Evolutionary conservation across 2,113 vertebrate genomes (phyloP).

Genomic region (Atherinomorus stipes): DNA sequence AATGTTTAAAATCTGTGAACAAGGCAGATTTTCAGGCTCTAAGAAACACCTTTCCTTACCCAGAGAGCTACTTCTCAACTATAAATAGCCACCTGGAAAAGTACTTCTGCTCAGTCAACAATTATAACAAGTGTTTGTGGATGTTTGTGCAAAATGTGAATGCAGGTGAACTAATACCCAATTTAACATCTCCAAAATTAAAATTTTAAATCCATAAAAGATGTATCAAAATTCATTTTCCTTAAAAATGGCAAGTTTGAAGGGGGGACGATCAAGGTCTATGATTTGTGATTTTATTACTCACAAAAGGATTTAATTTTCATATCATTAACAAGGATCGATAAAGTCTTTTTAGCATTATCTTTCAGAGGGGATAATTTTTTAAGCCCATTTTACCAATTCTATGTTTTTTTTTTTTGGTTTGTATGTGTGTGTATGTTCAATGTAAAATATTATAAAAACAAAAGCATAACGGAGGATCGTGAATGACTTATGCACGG

Average conservation of each 20-base stretch:
- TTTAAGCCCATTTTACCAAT: constrained; percentile 15
- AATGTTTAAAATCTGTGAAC: constrained; percentile 55
- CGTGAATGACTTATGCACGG: constrained; percentile 36
- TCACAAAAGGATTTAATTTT: not conserved
- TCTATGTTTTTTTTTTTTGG: constrained; percentile 10
- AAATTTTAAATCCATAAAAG: not conserved
- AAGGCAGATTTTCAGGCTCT: constrained; percentile 42
- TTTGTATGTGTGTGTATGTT: too few species aligned
- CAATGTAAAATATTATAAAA: constrained; percentile 4
- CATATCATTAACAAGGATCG: not conserved
- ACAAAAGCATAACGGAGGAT: constrained; percentile 7
- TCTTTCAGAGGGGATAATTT: not conserved
- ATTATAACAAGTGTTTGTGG: constrained; percentile 38
- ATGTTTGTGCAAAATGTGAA: constrained; percentile 1
- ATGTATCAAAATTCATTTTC: too few species aligned
- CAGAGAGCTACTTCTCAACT: constrained; percentile 49
- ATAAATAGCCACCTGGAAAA: constrained; percentile 71
- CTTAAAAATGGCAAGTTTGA: not conserved
- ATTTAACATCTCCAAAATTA: not conserved
- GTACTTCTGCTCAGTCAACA: constrained; percentile 66
- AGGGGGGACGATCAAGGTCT: not conserved
- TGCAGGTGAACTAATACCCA: not conserved
- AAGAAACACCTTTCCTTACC: constrained; percentile 68
- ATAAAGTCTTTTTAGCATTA: not conserved
- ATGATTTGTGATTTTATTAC: not conserved